phyloP scores from a whole-genome alignment of 2,113 vertebrate genomes.

The Eurystomus gularis region DNA sequence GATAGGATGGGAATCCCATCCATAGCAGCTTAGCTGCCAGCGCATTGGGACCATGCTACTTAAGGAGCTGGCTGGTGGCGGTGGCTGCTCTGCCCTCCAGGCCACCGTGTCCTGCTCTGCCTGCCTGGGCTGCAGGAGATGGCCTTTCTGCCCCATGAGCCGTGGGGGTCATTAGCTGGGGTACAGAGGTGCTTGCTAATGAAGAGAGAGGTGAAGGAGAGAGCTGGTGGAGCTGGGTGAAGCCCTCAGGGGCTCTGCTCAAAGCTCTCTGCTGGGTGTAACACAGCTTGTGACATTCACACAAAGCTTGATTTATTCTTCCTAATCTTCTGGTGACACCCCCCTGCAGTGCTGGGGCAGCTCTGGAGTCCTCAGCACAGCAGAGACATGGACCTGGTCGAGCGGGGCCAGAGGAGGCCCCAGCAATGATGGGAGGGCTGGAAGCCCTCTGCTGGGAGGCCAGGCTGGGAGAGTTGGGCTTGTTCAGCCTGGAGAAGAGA shows the following conservation, averaged over 20 bases:
- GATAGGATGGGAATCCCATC: neutral
- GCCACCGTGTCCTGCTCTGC: neutral
- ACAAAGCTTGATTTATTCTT: neutral
- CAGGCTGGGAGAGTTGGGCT: no score
- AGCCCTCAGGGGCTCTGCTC: neutral
- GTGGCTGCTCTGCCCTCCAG: neutral
- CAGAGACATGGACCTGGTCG: no score
- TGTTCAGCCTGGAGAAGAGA: no score
- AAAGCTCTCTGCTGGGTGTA: neutral
- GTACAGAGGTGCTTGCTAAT: neutral
- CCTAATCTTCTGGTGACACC: neutral
- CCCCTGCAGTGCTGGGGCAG: neutral
- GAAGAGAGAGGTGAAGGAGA: neutral
- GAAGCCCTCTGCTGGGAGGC: no score
- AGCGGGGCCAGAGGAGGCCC: no score
- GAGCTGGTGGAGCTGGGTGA: neutral
- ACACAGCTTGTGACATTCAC: neutral
- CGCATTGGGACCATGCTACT: neutral
- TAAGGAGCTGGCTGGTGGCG: neutral
- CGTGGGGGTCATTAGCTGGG: neutral
- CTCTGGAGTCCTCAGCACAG: neutral
- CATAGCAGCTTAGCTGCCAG: neutral
- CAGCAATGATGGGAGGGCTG: no score
- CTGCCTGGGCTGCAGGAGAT: neutral
- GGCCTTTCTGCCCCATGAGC: neutral